These are phyloP conservation scores for Cheilosia grossa DNA, from an alignment of 2,888 invertebrate species.

Conservation along the genomic window DNA sequence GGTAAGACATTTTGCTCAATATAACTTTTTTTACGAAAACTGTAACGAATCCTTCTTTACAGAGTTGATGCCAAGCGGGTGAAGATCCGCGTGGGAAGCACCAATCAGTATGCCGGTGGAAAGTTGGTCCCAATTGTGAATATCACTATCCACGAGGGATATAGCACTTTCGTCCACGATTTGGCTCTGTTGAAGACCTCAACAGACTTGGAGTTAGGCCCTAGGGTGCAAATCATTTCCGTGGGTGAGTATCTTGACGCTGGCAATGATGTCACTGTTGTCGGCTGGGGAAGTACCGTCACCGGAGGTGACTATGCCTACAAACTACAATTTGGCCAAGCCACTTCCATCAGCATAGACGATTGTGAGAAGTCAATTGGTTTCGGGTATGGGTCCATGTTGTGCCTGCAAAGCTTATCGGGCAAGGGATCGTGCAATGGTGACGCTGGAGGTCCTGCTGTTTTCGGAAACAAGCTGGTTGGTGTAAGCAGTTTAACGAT, in stretches of 20 bases:
- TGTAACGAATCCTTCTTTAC: conserved; percentile 23
- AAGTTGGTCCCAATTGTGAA: conserved; percentile 75
- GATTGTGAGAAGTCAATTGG: conserved; percentile 64
- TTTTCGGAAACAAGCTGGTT: conserved; percentile 77
- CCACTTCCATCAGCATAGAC: conserved; percentile 50
- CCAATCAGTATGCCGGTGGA: conserved; percentile 79
- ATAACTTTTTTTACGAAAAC: not conserved
- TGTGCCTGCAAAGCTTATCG: conserved; percentile 63
- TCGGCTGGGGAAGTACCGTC: conserved; percentile 79
- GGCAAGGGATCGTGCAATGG: conserved; percentile 77
- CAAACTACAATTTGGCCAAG: conserved; percentile 76
- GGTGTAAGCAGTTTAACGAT: conserved; percentile 79
- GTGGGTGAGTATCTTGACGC: conserved; percentile 75
- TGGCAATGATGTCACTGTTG: conserved; percentile 77
- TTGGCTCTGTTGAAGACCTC: conserved; percentile 79
- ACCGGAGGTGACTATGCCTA: conserved; percentile 71
- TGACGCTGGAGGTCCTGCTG: conserved; percentile 81
- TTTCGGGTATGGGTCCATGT: conserved; percentile 37
- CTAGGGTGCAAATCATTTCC: conserved; percentile 76
- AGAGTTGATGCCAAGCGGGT: conserved; percentile 21
- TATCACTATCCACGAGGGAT: conserved; percentile 76
- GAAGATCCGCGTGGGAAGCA: conserved; percentile 79
- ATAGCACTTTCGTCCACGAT: conserved; percentile 77
- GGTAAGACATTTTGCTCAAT: conserved; percentile 75
- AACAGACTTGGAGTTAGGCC: conserved; percentile 70